Conservation (phyloP, 2,113 vertebrate species). For the Catharus minimus region DNA sequence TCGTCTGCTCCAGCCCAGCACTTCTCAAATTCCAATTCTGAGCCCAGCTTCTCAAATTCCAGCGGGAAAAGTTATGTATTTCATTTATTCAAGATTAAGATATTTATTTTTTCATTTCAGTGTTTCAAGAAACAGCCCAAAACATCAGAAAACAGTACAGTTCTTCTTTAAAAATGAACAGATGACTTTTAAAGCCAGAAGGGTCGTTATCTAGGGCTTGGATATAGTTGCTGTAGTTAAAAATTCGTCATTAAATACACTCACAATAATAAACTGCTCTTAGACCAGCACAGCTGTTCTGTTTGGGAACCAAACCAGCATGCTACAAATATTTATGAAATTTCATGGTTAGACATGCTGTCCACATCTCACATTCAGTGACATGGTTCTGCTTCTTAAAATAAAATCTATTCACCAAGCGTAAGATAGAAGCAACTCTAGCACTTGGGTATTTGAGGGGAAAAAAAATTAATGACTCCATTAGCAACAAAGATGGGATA, state of each 20-base stretch:
- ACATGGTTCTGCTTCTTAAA: not conserved
- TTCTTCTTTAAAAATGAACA: not conserved
- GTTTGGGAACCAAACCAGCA: not conserved
- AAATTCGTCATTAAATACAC: not conserved
- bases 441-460: not conserved
- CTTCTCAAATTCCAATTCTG: constrained; percentile 8
- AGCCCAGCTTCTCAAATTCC: not conserved
- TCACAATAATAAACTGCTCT: not conserved
- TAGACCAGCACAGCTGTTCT: constrained; percentile 11
- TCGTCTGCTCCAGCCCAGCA: not conserved
- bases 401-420: not conserved
- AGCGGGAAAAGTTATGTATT: not conserved
- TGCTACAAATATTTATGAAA: constrained; percentile 13
- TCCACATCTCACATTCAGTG: not conserved
- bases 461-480: not conserved
- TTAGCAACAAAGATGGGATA: not conserved
- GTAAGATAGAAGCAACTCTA: not conserved
- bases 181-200: not conserved
- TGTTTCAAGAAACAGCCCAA: not conserved
- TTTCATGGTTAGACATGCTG: constrained; percentile 4
- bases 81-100: not conserved
- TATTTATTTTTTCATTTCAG: not conserved
- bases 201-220: not conserved
- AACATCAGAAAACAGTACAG: not conserved
- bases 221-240: not conserved